A percentile compares a stretch with the other conserved stretches of the same genome.
Evolutionary conservation across 2,888 invertebrate species (phyloP).

Genomic region (Andricus curvator): DNA sequence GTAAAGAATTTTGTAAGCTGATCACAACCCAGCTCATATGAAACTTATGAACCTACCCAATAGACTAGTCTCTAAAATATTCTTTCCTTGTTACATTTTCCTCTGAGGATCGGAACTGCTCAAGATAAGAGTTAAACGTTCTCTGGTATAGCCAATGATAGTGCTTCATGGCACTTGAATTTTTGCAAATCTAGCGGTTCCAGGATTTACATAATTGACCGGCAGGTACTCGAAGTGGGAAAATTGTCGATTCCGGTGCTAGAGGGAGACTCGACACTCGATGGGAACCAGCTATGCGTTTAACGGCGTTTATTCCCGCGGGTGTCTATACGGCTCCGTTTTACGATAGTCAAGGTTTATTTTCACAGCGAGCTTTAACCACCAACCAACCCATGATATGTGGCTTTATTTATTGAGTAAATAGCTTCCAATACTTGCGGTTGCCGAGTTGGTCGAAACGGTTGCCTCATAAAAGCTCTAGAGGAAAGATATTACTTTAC

Average conservation of each 20-base stretch:
- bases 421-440: neutral
- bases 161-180: neutral
- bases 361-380: neutral
- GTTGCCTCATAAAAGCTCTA: neutral
- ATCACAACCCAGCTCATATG: neutral
- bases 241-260: neutral
- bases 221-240: neutral
- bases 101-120: neutral
- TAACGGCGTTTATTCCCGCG: neutral
- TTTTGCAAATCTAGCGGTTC: neutral
- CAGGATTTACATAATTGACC: slow-evolving; percentile 2
- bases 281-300: neutral
- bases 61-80: neutral
- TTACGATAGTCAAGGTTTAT: neutral
- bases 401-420: neutral
- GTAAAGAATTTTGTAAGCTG: neutral
- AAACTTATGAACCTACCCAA: neutral
- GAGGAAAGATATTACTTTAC: neutral
- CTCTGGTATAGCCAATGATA: neutral
- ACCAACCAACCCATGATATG: neutral
- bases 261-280: neutral
- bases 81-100: neutral
- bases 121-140: neutral
- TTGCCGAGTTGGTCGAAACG: neutral
- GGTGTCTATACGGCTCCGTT: neutral